These are phyloP conservation scores for Sycobia sp. DNA, from an alignment of 1,140 invertebrate genomes.

Conservation along the genomic window DNA sequence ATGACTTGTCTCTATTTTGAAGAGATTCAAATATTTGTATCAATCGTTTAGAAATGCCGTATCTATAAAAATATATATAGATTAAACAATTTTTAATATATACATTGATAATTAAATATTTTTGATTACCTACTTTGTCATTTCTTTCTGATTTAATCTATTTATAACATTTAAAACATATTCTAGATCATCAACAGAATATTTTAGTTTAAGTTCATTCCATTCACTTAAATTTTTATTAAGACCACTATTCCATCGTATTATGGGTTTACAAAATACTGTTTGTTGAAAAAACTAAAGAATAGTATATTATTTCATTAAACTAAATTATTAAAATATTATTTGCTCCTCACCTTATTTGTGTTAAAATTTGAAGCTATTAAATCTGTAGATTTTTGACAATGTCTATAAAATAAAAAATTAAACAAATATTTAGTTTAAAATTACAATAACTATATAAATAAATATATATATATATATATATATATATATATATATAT, in stretches of 20 bases:
- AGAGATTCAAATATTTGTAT: neutral
- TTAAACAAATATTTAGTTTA: no score
- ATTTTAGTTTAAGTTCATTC: conserved; percentile 11
- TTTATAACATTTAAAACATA: conserved; percentile 11
- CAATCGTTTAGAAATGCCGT: neutral
- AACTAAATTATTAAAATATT: neutral
- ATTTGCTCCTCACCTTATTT: no score
- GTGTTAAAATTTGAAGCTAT: no score
- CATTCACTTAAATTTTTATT: conserved; percentile 1
- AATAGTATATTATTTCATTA: neutral
- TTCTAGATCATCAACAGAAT: neutral
- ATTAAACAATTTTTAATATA: no score
- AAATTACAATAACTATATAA: no score
- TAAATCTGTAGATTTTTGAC: no score
- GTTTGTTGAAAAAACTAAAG: neutral
- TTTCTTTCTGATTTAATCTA: neutral
- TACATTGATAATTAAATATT: neutral
- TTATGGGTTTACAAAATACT: neutral
- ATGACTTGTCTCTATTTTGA: neutral
- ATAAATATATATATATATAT: no score
- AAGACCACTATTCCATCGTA: neutral
- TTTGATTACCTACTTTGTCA: neutral
- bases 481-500: no score
- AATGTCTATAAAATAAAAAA: no score
- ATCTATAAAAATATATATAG: conserved; percentile 12